Evolutionary conservation across 2,797 vertebrate genomes (phyloP).

Genomic region (Babyrousa celebensis): DNA sequence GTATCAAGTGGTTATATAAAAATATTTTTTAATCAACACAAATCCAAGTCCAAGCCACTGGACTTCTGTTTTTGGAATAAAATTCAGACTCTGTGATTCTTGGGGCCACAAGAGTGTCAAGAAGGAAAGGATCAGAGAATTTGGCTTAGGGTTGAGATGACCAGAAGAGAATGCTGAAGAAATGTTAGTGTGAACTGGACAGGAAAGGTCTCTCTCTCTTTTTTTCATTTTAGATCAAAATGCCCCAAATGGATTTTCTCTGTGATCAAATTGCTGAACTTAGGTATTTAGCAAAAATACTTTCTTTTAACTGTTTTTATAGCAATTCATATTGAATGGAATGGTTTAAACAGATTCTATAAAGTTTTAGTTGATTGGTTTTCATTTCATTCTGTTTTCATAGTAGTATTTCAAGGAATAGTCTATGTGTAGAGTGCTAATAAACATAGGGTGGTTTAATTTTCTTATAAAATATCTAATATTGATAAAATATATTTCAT

Average conservation of each 20-base stretch:
- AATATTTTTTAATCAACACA: background rate
- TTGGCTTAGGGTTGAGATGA: background rate
- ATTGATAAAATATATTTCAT: background rate
- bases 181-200: background rate
- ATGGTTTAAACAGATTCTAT: background rate
- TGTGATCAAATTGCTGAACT: background rate
- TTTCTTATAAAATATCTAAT: background rate
- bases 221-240: background rate
- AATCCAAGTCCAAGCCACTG: background rate
- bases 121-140: background rate
- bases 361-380: background rate
- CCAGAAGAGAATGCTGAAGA: background rate
- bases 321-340: background rate
- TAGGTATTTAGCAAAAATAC: background rate
- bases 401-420: slow-evolving; percentile 36
- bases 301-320: background rate
- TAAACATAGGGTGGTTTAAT: background rate
- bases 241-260: background rate
- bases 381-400: background rate
- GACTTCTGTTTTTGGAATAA: background rate
- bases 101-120: background rate
- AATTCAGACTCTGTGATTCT: slow-evolving; percentile 12
- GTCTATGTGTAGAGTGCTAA: background rate
- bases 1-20: background rate
- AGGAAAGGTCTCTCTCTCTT: background rate